Evolutionary conservation across 1,140 invertebrate genomes (phyloP).

Genomic region (Megathymus violae): DNA sequence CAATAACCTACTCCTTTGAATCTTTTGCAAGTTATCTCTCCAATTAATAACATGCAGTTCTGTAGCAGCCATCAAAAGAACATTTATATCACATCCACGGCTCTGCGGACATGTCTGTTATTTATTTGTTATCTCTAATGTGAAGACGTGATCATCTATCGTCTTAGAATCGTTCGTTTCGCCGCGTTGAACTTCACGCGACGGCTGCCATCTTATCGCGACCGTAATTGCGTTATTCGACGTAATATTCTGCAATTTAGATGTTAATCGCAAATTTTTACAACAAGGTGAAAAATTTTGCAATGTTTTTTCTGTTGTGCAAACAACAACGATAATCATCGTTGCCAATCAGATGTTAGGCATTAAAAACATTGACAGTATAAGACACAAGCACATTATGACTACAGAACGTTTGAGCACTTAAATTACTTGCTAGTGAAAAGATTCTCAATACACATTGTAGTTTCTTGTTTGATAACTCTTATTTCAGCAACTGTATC

Average conservation of each 20-base stretch:
- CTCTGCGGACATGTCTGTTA: constrained; percentile 20
- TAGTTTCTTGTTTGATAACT: too few species aligned
- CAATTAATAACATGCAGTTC: constrained; percentile 5
- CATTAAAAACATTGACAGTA: too few species aligned
- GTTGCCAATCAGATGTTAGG: too few species aligned
- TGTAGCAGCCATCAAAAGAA: constrained; percentile 9
- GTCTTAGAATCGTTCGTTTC: constrained; percentile 5
- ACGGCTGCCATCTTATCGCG: constrained; percentile 40
- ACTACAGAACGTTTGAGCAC: too few species aligned
- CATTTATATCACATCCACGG: constrained; percentile 16
- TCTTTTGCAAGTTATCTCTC: neutral
- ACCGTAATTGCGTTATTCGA: constrained; percentile 34
- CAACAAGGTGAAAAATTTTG: constrained; percentile 28
- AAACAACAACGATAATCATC: neutral
- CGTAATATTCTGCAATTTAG: constrained; percentile 32
- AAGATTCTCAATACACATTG: too few species aligned
- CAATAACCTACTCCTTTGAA: constrained; percentile 4
- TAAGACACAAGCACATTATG: too few species aligned
- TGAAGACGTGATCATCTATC: constrained; percentile 5
- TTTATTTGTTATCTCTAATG: constrained; percentile 7
- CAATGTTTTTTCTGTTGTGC: constrained; percentile 2
- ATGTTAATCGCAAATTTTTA: constrained; percentile 26
- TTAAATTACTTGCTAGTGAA: too few species aligned
- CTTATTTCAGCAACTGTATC: too few species aligned
- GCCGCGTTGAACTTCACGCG: constrained; percentile 39